phyloP scores from a whole-genome alignment of 2,113 vertebrate genomes.

The Calyptomena viridis region DNA sequence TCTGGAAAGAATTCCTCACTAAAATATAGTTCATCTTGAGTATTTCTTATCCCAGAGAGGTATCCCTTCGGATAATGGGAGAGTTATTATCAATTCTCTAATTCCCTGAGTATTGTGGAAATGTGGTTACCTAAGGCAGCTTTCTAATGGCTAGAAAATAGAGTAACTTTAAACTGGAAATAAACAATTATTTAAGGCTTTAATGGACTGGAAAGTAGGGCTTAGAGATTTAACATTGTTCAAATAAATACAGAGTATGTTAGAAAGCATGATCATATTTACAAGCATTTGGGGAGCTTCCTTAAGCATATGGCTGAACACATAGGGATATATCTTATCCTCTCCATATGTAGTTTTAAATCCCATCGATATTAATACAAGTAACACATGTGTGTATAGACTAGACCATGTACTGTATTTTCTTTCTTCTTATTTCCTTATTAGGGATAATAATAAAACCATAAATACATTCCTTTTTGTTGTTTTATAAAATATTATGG shows the following conservation, averaged over 20 bases:
- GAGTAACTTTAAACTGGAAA: slow-evolving; percentile 63
- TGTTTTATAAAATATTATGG: slow-evolving; percentile 6
- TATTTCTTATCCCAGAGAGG: slow-evolving; percentile 16
- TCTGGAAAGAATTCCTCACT: slow-evolving; percentile 38
- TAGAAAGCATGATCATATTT: slow-evolving; percentile 50
- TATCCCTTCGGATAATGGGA: slow-evolving; percentile 4
- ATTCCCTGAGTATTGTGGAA: slow-evolving; percentile 48
- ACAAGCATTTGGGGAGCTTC: slow-evolving; percentile 61
- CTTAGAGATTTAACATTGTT: slow-evolving; percentile 33
- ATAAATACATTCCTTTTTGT: slow-evolving; percentile 42
- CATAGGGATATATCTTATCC: slow-evolving; percentile 34
- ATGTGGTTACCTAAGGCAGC: slow-evolving; percentile 14
- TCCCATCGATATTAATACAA: slow-evolving; percentile 25
- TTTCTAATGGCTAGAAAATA: slow-evolving; percentile 36
- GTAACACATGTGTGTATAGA: slow-evolving; percentile 25
- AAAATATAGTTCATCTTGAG: slow-evolving; percentile 26
- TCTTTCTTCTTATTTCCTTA: slow-evolving; percentile 39
- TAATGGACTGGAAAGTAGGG: slow-evolving; percentile 63
- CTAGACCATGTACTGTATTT: neutral
- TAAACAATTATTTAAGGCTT: slow-evolving; percentile 49
- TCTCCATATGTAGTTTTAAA: slow-evolving; percentile 50
- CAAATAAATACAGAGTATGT: slow-evolving; percentile 31
- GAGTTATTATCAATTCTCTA: slow-evolving; percentile 39
- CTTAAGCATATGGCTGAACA: slow-evolving; percentile 32
- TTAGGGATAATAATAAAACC: slow-evolving; percentile 49